Evolutionary conservation across 2,797 vertebrate species (phyloP).

Genomic region (Pseudochromis fuscus): DNA sequence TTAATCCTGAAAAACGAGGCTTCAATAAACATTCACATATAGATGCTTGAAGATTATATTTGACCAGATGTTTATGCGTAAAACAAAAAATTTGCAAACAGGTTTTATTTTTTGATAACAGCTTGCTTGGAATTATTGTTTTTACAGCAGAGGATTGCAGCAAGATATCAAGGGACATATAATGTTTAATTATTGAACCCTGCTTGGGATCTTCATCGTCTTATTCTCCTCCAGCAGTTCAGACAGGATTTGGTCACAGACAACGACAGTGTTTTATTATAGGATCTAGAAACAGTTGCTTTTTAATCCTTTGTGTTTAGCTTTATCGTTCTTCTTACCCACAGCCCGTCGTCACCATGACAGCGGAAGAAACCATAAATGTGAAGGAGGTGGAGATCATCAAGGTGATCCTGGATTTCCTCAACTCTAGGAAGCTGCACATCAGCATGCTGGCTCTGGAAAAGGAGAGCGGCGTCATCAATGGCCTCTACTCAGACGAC

Average conservation of each 20-base stretch:
- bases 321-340: background rate
- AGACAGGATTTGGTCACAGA: background rate
- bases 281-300: background rate
- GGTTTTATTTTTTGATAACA: too few species aligned
- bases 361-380: constrained; percentile 98
- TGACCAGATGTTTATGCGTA: too few species aligned
- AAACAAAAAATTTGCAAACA: too few species aligned
- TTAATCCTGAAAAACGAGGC: background rate
- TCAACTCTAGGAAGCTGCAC: constrained; percentile 96
- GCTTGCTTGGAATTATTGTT: too few species aligned
- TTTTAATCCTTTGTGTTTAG: background rate
- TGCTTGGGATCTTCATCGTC: background rate
- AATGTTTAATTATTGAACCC: background rate
- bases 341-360: constrained; percentile 89
- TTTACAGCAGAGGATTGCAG: too few species aligned
- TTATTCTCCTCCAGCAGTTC: background rate
- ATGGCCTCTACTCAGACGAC: constrained; percentile 98
- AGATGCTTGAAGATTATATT: too few species aligned
- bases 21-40: background rate
- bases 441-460: constrained; percentile 99
- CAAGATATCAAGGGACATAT: too few species aligned
- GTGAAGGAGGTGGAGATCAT: constrained; percentile 99
- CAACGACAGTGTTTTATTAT: background rate
- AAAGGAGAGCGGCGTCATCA: constrained; percentile 99
- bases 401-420: constrained; percentile 96